A percentile compares a stretch with the other conserved stretches of the same genome.
Evolutionary conservation across 2,888 invertebrate genomes (phyloP).

Genomic region (Cheiracanthium punctorium): DNA sequence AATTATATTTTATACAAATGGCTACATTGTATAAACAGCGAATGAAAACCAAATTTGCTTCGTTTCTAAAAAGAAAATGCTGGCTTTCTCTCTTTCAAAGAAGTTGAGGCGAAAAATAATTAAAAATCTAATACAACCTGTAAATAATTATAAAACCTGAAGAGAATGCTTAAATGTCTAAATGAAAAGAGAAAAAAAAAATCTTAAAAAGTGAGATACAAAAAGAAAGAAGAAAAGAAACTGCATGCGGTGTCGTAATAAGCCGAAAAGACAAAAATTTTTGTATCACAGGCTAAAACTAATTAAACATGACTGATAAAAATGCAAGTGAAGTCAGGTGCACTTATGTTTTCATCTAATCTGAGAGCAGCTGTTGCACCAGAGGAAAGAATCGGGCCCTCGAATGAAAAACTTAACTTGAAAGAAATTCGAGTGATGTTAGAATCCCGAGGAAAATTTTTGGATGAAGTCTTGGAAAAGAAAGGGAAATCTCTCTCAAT

Average conservation of each 20-base stretch:
- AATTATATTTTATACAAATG: too few species aligned
- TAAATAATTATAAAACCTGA: not conserved
- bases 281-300: slow-evolving; percentile 60
- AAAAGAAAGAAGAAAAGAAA: not conserved
- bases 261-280: slow-evolving; percentile 46
- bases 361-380: not conserved
- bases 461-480: not conserved
- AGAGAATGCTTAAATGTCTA: not conserved
- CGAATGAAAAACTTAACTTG: not conserved
- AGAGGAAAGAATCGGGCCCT: slow-evolving; percentile 29
- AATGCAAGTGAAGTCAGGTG: slow-evolving; percentile 56
- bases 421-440: slow-evolving; percentile 11
- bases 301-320: slow-evolving; percentile 69
- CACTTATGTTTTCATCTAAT: slow-evolving; percentile 46
- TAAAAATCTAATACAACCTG: not conserved
- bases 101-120: too few species aligned
- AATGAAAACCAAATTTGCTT: too few species aligned
- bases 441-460: not conserved
- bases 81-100: too few species aligned
- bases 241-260: not conserved
- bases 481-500: not conserved
- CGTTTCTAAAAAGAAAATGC: too few species aligned
- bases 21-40: too few species aligned
- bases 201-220: not conserved
- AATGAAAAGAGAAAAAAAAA: too few species aligned